Conservation (phyloP, 2,888 invertebrate genomes). For the Ypsolopha sequella region DNA sequence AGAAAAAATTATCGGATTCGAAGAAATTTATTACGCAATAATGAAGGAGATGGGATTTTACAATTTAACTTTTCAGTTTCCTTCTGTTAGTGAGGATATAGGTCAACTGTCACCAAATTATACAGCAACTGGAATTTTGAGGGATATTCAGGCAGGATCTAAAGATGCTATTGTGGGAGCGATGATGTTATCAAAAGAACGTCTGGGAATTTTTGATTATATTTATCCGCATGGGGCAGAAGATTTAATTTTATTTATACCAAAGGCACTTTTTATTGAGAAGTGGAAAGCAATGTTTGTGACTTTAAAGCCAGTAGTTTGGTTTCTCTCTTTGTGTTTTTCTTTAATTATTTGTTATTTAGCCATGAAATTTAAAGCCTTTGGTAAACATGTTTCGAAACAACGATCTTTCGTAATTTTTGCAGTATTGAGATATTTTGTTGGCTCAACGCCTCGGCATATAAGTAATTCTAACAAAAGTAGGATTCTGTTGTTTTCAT, state of each 20-base stretch:
- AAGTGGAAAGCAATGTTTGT: constrained; percentile 9
- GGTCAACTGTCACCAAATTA: constrained; percentile 7
- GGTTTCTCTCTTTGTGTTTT: constrained; percentile 2
- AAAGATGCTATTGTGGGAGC: constrained; percentile 8
- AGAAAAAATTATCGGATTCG: constrained; percentile 5
- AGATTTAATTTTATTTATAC: constrained; percentile 5
- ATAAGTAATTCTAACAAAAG: neutral
- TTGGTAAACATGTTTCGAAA: constrained; percentile 1
- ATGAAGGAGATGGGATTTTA: constrained; percentile 4
- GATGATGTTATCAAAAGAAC: constrained; percentile 3
- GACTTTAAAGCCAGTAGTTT: constrained; percentile 6
- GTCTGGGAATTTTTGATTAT: constrained; percentile 8
- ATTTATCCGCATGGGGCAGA: constrained; percentile 9
- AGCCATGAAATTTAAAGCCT: constrained; percentile 2
- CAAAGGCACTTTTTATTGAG: constrained; percentile 5
- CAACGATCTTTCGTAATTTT: neutral
- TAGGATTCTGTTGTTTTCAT: constrained; percentile 6
- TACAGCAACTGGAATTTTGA: constrained; percentile 6
- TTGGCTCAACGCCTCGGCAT: constrained; percentile 1
- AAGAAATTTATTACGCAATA: constrained; percentile 8
- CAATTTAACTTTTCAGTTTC: constrained; percentile 3
- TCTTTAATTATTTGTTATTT: neutral
- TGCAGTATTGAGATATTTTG: constrained; percentile 6
- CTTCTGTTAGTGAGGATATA: neutral
- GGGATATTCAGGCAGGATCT: constrained; percentile 1